These are phyloP conservation scores for Drosophila trichaetosa DNA, from an alignment of 2,888 invertebrate species.

Conservation along the genomic window DNA sequence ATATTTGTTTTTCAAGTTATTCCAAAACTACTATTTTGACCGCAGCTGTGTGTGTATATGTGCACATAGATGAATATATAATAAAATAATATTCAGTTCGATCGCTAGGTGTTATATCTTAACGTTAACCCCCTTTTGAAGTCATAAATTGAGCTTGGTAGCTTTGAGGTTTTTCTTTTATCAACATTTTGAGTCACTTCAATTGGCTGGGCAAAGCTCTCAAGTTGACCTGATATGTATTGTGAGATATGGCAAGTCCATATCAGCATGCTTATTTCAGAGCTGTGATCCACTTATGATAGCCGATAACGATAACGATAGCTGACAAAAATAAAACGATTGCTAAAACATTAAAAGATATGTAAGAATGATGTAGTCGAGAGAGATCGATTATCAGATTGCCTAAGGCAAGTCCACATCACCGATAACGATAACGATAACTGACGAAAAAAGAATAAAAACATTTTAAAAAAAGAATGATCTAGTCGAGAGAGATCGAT, in stretches of 20 bases:
- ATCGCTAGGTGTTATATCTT: neutral
- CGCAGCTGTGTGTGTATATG: neutral
- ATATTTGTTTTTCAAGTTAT: too few species aligned
- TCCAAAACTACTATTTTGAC: neutral
- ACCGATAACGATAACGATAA: too few species aligned
- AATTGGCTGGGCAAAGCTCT: constrained; percentile 9
- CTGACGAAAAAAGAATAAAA: too few species aligned
- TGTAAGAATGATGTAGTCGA: neutral
- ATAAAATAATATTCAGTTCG: neutral
- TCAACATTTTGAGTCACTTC: neutral
- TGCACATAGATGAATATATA: neutral
- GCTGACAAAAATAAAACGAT: neutral
- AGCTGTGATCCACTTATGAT: neutral
- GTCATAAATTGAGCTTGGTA: neutral
- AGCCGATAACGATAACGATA: neutral
- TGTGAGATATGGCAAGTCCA: neutral
- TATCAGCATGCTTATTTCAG: neutral
- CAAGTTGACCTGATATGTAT: neutral
- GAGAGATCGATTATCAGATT: neutral
- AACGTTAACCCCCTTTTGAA: neutral
- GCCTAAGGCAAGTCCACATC: too few species aligned
- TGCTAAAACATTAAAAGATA: neutral
- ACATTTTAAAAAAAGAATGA: too few species aligned
- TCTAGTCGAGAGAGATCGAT: neutral
- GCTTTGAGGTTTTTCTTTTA: neutral